Base-by-base conservation (phyloP, 92 coral and sea anemone species). In the Porites divaricata region DNA sequence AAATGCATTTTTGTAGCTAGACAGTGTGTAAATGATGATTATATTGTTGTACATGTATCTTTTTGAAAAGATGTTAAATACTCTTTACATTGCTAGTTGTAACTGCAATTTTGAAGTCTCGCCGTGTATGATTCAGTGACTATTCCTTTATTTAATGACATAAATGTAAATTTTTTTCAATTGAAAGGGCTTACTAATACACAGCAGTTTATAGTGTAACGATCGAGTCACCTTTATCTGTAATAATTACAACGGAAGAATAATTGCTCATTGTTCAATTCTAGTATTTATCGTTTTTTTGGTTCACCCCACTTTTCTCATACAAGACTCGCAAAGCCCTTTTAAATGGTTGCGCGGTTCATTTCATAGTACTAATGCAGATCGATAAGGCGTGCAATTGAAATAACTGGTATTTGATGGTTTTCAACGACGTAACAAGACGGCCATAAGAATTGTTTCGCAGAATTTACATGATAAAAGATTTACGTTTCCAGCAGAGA, bases 31-130 rank as follows among this genome's bases (percentile, higher is more conserved):
- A 52, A 73, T 73, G 77, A n/a, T 22, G 11, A 11, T 73, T 52
- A n/a, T 51, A 52, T 73, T 0, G 77, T 51, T 73, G 63, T 70
- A 23, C 74, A 54, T 35, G 69, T 35, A 20, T 8, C 11, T 7
- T 45, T 3, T 51, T 12, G 22, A 5, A 26, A 51, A 49, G 75
- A 80, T 57, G 74, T 80, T 7, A 28, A 13, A 54, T 68, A 69
- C 22, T 79, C 52, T 7, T 17, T 25, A 11, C 54, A 23, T 48
- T 78, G 83, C 50, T 50, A 64, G 50, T 65, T 51, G 83, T 23
- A 76, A 54, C 16, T 54, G 59, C 14, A 54, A 54, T 54, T 11
- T 15, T 54, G 59, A 54, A 14, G 70, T 66, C 26, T 20, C 70
- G 45, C 45, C 45, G 24, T 12, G 26, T 20, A 23, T 66, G 28